Evolutionary conservation across 2,888 invertebrate species (phyloP), one percentile per base, ranked within the genome.

Genomic region (Carcina quercana): DNA sequence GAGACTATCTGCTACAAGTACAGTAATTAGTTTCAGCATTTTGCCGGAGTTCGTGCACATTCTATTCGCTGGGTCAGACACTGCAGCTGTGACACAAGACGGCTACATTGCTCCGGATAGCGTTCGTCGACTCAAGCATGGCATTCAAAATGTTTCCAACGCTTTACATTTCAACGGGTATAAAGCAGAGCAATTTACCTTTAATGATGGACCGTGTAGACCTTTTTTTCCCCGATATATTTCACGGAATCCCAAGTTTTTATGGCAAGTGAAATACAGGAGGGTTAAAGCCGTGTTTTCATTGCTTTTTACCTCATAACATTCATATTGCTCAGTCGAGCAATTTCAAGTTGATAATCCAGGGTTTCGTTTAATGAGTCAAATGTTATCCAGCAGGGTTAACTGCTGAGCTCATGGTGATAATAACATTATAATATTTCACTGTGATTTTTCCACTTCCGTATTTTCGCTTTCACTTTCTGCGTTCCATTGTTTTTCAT

Each of bases 291-390:
- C 56, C 57, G 67, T 61, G 64, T 67, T 79, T 74, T 78, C 73
- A 79, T 75, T 72, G 74, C 74, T 69, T 75, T 79, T 75, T 66
- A 70, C 68, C 63, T 68, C 67, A 66, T 73, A 67, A 75, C 70
- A 70, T 68, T 74, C 72, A 70, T 68, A 70, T 63, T 68, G 68
- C 64, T 66, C 65, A 64, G 59, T 62, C 60, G 60, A 59, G 66
- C 66, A 74, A 70, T 75, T 68, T 67, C 67, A 67, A 69, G 66
- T 72, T 74, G 70, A 73, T 78, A 78, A 79, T 76, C 76, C 73
- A 49, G 70, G 68, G 69, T 59, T 59, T 60, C 60, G 63, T 64
- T 67, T 69, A 76, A 75, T 72, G 73, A 70, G 60, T 50, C 59
- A 56, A 63, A 60, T 65, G 60, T 66, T 68, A 72, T 69, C 66